Percentiles rank a stretch among this genome's conserved stretches.
Conservation (phyloP, 1,140 invertebrate species). For the Atta texana region DNA sequence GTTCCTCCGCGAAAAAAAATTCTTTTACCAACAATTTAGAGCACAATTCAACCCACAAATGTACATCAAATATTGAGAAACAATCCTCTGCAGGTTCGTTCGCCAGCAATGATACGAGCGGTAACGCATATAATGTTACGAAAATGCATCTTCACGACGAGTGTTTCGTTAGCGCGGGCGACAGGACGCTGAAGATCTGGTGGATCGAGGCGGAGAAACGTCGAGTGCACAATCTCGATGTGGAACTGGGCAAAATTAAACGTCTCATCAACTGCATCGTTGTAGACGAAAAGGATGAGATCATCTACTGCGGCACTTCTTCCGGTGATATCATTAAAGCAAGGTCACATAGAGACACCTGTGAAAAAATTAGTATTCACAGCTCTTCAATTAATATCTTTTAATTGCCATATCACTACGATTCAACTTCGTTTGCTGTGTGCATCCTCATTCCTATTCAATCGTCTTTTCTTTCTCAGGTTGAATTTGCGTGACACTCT, state of each 20-base stretch:
- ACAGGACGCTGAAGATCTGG: constrained; percentile 92
- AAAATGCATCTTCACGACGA: constrained; percentile 87
- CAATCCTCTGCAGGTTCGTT: constrained; percentile 81
- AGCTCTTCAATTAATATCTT: constrained; percentile 68
- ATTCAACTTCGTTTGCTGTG: not conserved
- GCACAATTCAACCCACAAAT: not conserved
- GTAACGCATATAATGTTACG: constrained; percentile 88
- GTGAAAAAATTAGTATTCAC: not conserved
- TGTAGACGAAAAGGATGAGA: constrained; percentile 89
- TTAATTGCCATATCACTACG: constrained; percentile 81
- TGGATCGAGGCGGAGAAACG: constrained; percentile 90
- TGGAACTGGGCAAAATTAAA: constrained; percentile 90
- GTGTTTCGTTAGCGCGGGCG: constrained; percentile 91
- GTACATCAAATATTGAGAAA: not conserved
- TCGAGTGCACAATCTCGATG: constrained; percentile 90
- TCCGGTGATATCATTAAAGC: constrained; percentile 90
- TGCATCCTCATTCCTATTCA: not conserved
- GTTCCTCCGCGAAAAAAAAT: not conserved
- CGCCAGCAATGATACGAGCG: constrained; percentile 89
- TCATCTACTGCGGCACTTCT: constrained; percentile 94
- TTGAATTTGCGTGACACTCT: constrained; percentile 89
- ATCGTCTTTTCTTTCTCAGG: constrained; percentile 66
- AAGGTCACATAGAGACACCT: constrained; percentile 76
- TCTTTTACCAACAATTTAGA: not conserved
- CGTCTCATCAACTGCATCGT: constrained; percentile 89